phyloP scores from a whole-genome alignment of 2,888 invertebrate species.

The Hymenopus coronatus region DNA sequence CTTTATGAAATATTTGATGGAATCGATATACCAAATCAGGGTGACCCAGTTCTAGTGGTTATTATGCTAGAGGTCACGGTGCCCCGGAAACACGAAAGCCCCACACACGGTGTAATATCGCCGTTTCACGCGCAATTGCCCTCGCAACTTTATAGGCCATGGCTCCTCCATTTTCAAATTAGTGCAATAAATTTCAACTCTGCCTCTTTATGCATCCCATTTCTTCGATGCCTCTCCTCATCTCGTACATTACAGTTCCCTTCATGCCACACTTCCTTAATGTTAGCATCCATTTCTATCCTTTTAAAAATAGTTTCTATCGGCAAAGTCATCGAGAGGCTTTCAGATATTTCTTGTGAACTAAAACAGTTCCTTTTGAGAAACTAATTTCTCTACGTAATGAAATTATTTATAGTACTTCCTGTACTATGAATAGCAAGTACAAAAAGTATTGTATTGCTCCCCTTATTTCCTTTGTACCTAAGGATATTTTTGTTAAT shows the following conservation, averaged over 20 bases:
- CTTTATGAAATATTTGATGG: not conserved
- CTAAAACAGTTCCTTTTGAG: no score
- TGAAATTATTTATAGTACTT: no score
- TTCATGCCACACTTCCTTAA: not conserved
- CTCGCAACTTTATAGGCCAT: not conserved
- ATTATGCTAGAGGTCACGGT: not conserved
- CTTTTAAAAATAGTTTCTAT: not conserved
- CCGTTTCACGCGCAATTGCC: not conserved
- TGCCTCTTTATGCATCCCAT: not conserved
- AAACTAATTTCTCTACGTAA: no score
- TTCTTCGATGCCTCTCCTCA: not conserved
- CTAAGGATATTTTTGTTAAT: no score
- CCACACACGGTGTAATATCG: not conserved
- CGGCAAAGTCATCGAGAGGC: not conserved
- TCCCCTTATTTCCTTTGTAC: no score
- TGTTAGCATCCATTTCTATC: no score
- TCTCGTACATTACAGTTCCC: not conserved
- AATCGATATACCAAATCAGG: not conserved
- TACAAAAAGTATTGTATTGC: no score
- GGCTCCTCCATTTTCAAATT: not conserved
- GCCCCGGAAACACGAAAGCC: not conserved
- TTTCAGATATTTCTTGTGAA: no score
- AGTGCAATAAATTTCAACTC: not conserved
- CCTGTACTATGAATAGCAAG: no score
- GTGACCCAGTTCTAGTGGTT: not conserved